Base-by-base conservation (phyloP, 2,113 vertebrate species). In the Amblyornis subalaris region DNA sequence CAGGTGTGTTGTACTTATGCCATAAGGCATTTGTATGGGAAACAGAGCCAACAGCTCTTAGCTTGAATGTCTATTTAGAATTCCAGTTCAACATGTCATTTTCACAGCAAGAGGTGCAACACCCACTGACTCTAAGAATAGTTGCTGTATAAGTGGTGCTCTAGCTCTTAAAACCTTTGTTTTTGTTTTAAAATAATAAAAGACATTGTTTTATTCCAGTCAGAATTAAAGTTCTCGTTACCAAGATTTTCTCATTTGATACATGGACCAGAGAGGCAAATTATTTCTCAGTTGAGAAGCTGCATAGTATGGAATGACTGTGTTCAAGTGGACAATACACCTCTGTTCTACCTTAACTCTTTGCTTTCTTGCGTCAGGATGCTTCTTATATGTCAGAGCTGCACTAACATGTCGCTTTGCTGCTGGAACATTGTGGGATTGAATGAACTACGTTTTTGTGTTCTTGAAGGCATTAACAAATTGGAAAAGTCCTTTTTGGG, bases 1-100 rank as follows among this genome's bases (percentile, higher is more conserved):
- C 80, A 95, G 92, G 67, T 94, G 83, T 84, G 65, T 90, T 86
- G 80, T 90, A 36, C n/a, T 75, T 72, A 26, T 4, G 66, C 81
- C 71, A 48, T 77, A 82, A 90, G 82, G 38, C 71, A 55, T 85
- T 90, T 92, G n/a, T 77, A n/a, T 50, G 64, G 66, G 72, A 95
- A 93, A 66, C 35, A 31, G 57, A 95, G 72, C 79, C 64, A 93
- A 36, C 55, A 78, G 84, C 75, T 88, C 50, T 69, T 85, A 70
- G 55, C 67, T 51, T 75, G 75, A 74, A 73, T 44, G 65, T 65
- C 44, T 72, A 28, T 60, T 84, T 53, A n/a, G 84, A 69, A 60
- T 88, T 85, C 45, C 22, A 73, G 67, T 76, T 89, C 51, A 76
- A 45, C 42, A 9, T 67, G 47, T 60, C 35, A 60, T 94, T 94